These are phyloP conservation scores for Ciconia stormi DNA, from an alignment of 2,113 vertebrate species.

Conservation along the genomic window DNA sequence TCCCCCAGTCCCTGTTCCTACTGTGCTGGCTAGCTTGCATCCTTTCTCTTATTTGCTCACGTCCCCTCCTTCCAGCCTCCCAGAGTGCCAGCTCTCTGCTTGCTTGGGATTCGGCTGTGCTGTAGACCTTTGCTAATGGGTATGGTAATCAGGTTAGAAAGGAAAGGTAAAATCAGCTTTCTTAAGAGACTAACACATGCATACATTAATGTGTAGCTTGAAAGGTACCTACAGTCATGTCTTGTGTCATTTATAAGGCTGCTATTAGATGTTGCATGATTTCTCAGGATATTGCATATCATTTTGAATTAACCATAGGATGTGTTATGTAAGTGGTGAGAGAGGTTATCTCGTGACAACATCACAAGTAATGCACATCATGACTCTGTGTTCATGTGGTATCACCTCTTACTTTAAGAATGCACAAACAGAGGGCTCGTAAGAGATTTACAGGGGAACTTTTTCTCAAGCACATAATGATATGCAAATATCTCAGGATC, in stretches of 20 bases:
- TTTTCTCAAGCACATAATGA: background rate
- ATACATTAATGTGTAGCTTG: background rate
- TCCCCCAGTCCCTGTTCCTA: background rate
- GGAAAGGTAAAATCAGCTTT: background rate
- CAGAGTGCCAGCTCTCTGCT: background rate
- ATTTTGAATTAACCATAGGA: background rate
- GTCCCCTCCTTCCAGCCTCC: background rate
- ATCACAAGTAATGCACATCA: background rate
- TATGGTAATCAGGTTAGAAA: background rate
- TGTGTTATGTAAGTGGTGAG: background rate
- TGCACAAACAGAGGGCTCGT: background rate
- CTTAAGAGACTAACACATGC: background rate
- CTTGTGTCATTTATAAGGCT: background rate
- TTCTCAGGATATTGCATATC: background rate
- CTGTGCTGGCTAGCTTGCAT: background rate
- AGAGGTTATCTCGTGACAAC: background rate
- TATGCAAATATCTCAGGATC: conserved; percentile 66
- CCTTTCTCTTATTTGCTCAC: background rate
- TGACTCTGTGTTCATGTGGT: background rate
- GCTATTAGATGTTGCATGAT: background rate
- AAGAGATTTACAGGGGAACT: background rate
- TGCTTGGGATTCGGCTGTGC: background rate
- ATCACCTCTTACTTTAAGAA: background rate
- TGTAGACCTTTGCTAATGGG: background rate
- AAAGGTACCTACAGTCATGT: background rate